phyloP scores from a whole-genome alignment of 1,140 invertebrate species.

The Dinoponera quadriceps region DNA sequence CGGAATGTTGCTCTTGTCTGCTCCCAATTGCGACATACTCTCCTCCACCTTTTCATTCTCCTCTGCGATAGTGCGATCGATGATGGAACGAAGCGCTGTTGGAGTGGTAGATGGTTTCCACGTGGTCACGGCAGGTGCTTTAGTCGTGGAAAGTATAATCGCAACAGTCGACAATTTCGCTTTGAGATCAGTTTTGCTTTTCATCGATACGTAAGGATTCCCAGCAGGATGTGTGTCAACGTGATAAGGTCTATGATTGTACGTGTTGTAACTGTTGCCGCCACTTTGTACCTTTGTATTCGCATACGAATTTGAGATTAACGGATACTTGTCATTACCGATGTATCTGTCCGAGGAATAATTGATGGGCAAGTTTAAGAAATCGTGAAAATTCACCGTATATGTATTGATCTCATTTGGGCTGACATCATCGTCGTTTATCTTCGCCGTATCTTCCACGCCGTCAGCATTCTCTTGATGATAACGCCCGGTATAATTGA shows the following conservation, averaged over 20 bases:
- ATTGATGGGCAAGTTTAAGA: conserved; percentile 89
- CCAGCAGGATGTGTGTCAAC: conserved; percentile 70
- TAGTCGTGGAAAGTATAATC: conserved; percentile 71
- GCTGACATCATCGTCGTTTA: conserved; percentile 79
- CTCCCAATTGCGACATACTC: conserved; percentile 46
- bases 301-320: conserved; percentile 90
- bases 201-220: conserved; percentile 38
- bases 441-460: conserved; percentile 59
- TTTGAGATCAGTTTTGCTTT: conserved; percentile 51
- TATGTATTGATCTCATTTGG: conserved; percentile 87
- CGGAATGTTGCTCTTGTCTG: background rate
- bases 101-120: conserved; percentile 74
- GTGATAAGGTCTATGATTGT: conserved; percentile 88
- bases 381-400: conserved; percentile 89
- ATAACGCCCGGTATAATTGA: conserved; percentile 85
- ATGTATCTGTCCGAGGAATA: conserved; percentile 89
- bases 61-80: conserved; percentile 52
- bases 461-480: conserved; percentile 77
- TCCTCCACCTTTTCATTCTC: conserved; percentile 75
- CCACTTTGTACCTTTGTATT: conserved; percentile 91
- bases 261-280: conserved; percentile 87
- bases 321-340: conserved; percentile 87
- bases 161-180: conserved; percentile 75
- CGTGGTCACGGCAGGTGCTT: conserved; percentile 77
- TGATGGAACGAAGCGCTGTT: conserved; percentile 48